Evolutionary conservation across 2,888 invertebrate genomes (phyloP), one percentile per base, ranked within the genome.

Genomic region (Folsomia candida): DNA sequence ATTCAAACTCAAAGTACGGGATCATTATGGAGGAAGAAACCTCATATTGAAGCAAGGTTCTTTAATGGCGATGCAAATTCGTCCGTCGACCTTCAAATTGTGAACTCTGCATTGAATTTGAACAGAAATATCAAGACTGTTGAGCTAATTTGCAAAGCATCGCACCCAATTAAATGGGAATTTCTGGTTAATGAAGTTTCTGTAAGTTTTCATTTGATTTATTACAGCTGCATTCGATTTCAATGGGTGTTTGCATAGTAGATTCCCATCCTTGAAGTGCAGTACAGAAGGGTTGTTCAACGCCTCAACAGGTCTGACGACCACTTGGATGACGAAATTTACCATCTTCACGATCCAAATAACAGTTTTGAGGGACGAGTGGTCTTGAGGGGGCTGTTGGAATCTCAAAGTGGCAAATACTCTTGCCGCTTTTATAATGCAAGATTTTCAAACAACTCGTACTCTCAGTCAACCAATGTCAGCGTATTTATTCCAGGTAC

Each of bases 391-490:
- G 75, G 72, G 3, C 62, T 72, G 2, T 59, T 68, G 11, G 70
- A 75, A 26, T 72, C 66, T 2, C 72, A 75, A 60, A 72, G 65
- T 27, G 75, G 75, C 9, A 70, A 72, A 51, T 75, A 75, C 27
- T 27, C 72, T 1, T 75, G 75, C 47, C 47, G 75, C 9, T 62
- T 68, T 24, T 75, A 68, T 28, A 70, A 72, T 60, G 65, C 61
- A 11, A 70, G 68, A 3, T 22, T 69, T 11, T 26, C 25, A 24
- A 72, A 69, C 27, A 75, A 75, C 24, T 67, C 68, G 20, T 75
- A 72, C 24, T 37, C 67, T 24, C 25, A 60, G 22, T 60, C 75
- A 28, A 59, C 72, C 0, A 68, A 68, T 28, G 67, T 69, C 54
- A 68, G 70, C 57, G 28, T 75, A 59, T 75, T 75, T 25, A 27